Evolutionary conservation across 1,140 invertebrate genomes (phyloP), one percentile per base, ranked within the genome.

Genomic region (Saxidomus purpurata): DNA sequence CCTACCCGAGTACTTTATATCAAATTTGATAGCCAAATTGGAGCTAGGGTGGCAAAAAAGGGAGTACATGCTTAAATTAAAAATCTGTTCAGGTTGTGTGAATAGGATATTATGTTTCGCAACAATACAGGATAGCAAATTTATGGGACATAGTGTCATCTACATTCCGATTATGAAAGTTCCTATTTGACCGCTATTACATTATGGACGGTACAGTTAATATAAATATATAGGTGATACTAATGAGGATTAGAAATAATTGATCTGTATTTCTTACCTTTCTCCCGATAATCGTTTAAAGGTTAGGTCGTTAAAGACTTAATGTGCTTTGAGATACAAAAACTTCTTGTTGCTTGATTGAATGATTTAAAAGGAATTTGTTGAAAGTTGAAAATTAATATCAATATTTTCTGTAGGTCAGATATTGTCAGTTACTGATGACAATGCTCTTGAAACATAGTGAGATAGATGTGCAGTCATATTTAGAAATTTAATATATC

Each of bases 171-270:
- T 43, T 8, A 43, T 43, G 43, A 43, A 43, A 4, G 15, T 52
- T 19, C 6, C 19, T 59, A 25, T 4, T 59, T 59, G 17, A 71
- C 13, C 34, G 28, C 38, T 38, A 71, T 71, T 36, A 71, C 67
- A 38, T 71, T 71, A 38, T 71, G 25, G 28, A 40, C 34, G 19
- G 67, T 31, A 2, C 38, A 38, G 36, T 71, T 71, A 71, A 38
- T 71, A 71, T 71, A 71, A 34, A 34, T 71, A 38, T 71, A 71
- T 71, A 71, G 67, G 67, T 71, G 67, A 71, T 40, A 71, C 67
- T 71, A 71, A 71, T 71, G 34, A 0, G 67, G 67, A 71, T 71
- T 71, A 38, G 22, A 71, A 71, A 71, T 71, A 71, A 71, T 71
- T 71, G 67, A 71, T 71, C 36, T 1, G 34, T 71, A 40, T 36